phyloP scores from a whole-genome alignment of 2,888 invertebrate genomes.

The Chalcosyrphus nemorum region DNA sequence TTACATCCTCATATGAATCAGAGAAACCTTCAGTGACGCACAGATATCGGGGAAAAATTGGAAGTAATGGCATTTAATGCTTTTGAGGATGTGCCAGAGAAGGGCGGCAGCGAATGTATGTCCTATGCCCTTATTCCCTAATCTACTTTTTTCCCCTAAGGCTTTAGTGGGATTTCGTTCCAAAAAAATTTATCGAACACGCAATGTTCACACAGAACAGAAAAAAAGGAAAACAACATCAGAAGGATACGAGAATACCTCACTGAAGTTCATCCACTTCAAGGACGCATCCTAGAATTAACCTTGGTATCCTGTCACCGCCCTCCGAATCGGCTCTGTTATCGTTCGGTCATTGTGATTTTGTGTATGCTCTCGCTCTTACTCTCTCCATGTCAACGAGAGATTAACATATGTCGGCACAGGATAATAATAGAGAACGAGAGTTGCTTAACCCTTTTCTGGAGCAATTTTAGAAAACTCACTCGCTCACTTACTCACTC shows the following conservation, averaged over 20 bases:
- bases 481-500: constrained; percentile 34
- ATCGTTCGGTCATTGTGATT: constrained; percentile 9
- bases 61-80: constrained; percentile 37
- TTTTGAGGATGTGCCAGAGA: constrained; percentile 11
- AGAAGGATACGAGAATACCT: neutral
- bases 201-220: neutral
- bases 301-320: neutral
- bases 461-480: constrained; percentile 27
- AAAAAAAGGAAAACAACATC: neutral
- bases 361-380: neutral
- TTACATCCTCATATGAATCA: constrained; percentile 32
- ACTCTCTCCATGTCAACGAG: constrained; percentile 41
- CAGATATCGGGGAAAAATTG: neutral
- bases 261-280: constrained; percentile 13
- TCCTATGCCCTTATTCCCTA: neutral
- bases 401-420: constrained; percentile 59
- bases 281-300: constrained; percentile 16
- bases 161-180: constrained; percentile 16
- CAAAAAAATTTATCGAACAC: constrained; percentile 22
- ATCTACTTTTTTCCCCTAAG: constrained; percentile 15
- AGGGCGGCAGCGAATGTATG: neutral
- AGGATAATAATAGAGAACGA: constrained; percentile 39
- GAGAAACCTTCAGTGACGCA: neutral
- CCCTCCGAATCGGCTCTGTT: constrained; percentile 1
- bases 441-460: constrained; percentile 45